Evolutionary conservation across 2,113 vertebrate genomes (phyloP).

Genomic region (Tamias sibiricus): DNA sequence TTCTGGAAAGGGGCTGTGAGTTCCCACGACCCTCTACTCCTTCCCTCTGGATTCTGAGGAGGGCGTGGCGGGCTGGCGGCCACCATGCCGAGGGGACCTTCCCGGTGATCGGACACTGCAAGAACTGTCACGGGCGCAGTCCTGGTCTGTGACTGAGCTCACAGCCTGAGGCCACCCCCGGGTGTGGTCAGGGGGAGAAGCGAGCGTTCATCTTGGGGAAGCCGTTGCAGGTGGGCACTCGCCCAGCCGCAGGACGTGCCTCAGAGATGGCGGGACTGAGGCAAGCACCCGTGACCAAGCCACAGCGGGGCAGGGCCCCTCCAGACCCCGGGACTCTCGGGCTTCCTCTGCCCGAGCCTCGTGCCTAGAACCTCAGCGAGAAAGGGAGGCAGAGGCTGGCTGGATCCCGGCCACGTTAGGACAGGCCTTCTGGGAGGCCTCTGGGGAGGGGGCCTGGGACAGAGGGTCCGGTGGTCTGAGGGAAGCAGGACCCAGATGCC

Average conservation of each 20-base stretch:
- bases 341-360: neutral
- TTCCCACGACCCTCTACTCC: fast-evolving
- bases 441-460: neutral
- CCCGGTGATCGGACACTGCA: fast-evolving
- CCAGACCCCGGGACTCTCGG: neutral
- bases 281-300: neutral
- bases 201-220: neutral
- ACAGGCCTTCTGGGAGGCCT: neutral
- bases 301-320: too few species aligned
- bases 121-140: neutral
- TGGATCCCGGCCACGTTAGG: neutral
- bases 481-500: neutral
- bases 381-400: neutral
- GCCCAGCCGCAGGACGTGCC: too few species aligned
- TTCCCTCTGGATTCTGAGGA: fast-evolving
- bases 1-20: neutral
- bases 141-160: fast-evolving
- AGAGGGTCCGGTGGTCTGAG: neutral
- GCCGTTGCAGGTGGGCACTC: fast-evolving
- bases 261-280: neutral
- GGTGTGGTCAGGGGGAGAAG: too few species aligned
- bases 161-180: fast-evolving
- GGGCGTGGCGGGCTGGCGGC: fast-evolving
- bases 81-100: fast-evolving
- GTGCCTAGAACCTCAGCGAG: neutral